A percentile compares a stretch with the other conserved stretches of the same genome.
Evolutionary conservation across 2,888 invertebrate genomes (phyloP).

Genomic region (Galerucella nymphaeae): DNA sequence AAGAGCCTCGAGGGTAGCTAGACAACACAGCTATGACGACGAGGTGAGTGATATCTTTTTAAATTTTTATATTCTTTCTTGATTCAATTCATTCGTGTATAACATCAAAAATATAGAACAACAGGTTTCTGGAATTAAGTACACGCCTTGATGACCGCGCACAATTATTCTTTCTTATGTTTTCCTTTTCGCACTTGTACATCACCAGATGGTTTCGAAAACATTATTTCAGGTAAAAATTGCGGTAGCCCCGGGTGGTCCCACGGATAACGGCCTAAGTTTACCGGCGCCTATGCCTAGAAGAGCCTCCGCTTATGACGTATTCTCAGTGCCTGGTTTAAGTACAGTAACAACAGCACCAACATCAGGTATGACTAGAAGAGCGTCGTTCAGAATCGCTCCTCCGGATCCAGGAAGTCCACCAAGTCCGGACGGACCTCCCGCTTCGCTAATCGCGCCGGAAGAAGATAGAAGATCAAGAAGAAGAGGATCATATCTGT

Average conservation of each 20-base stretch:
- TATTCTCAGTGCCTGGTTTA: constrained; percentile 77
- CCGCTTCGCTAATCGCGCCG: constrained; percentile 50
- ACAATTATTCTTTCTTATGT: no score
- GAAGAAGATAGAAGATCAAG: constrained; percentile 77
- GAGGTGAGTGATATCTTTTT: constrained; percentile 66
- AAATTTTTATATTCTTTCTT: no score
- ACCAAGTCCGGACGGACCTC: constrained; percentile 66
- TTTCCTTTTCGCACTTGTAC: no score
- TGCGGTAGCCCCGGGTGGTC: constrained; percentile 41
- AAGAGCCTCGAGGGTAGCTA: constrained; percentile 72
- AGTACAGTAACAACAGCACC: constrained; percentile 63
- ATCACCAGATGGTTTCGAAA: neutral
- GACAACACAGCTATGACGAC: constrained; percentile 88
- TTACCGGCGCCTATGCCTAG: constrained; percentile 81
- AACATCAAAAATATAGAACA: no score
- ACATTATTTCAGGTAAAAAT: constrained; percentile 21
- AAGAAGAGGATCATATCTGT: constrained; percentile 86
- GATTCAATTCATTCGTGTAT: no score
- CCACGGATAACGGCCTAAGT: constrained; percentile 70
- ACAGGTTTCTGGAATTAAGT: no score
- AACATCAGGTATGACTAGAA: constrained; percentile 57
- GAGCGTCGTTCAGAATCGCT: constrained; percentile 72
- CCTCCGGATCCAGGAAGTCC: constrained; percentile 69
- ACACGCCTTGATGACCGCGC: no score
- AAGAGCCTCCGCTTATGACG: constrained; percentile 86